phyloP scores from a whole-genome alignment of 2,797 vertebrate species.

The Gallinago solitaria region DNA sequence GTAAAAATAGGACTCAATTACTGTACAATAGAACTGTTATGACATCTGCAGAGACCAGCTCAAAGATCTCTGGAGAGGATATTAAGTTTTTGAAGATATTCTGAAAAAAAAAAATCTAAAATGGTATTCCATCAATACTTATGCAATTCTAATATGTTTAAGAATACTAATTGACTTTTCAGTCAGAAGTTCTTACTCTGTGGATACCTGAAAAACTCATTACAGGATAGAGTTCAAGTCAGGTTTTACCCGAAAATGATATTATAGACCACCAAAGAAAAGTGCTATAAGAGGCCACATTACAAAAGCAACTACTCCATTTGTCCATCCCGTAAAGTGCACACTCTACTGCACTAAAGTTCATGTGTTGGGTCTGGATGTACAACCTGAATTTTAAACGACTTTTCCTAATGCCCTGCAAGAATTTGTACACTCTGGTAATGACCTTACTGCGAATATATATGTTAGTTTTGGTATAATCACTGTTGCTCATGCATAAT shows the following conservation, averaged over 20 bases:
- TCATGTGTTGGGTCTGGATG: neutral
- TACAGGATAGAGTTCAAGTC: neutral
- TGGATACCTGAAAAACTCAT: neutral
- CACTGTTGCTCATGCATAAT: neutral
- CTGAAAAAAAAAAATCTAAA: neutral
- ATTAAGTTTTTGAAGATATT: neutral
- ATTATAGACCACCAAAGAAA: neutral
- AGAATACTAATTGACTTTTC: neutral
- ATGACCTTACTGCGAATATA: neutral
- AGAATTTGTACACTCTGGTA: neutral
- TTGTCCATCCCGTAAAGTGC: neutral
- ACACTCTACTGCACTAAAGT: neutral
- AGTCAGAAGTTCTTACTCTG: neutral
- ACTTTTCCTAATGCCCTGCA: neutral
- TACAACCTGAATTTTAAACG: neutral
- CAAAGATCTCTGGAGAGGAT: neutral
- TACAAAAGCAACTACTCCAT: neutral
- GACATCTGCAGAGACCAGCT: neutral
- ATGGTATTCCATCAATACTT: neutral
- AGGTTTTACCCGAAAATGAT: neutral
- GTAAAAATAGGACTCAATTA: neutral
- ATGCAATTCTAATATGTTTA: neutral
- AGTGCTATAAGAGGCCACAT: neutral
- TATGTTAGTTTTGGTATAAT: neutral
- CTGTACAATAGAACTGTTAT: neutral